Percentiles rank a stretch among this genome's conserved stretches.
These are phyloP conservation scores for Hetaerina americana DNA, from an alignment of 1,140 invertebrate species.

Conservation along the genomic window DNA sequence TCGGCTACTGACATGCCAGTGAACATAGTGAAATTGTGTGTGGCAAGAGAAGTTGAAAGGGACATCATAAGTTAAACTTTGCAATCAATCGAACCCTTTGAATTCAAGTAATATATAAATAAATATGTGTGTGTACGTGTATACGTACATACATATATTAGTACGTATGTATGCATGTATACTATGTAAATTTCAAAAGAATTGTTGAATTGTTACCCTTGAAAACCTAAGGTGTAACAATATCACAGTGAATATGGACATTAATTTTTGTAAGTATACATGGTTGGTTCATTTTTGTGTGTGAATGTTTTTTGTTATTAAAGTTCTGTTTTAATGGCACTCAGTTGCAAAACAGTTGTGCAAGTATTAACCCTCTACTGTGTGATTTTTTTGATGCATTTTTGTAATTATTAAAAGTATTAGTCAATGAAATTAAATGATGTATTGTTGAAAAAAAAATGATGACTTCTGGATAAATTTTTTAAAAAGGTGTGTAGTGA, in stretches of 20 bases:
- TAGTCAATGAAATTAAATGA: background rate
- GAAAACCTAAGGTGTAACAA: background rate
- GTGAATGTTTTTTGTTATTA: constrained; percentile 1
- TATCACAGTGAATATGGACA: background rate
- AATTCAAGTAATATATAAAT: background rate
- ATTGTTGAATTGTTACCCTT: background rate
- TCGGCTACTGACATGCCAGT: background rate
- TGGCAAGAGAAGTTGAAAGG: background rate
- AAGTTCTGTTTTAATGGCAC: background rate
- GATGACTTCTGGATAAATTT: background rate
- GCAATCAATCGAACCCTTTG: background rate
- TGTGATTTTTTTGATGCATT: background rate
- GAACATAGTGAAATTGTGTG: background rate
- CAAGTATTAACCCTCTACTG: background rate
- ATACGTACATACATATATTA: too few species aligned
- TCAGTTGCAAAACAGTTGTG: background rate
- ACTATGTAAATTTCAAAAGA: background rate
- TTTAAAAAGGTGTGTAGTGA: background rate
- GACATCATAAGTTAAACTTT: background rate
- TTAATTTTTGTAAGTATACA: background rate
- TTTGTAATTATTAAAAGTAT: constrained; percentile 1
- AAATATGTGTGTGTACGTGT: too few species aligned
- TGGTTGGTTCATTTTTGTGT: background rate
- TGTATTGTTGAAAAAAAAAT: background rate
- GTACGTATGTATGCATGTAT: too few species aligned